Percentiles rank a stretch among this genome's conserved stretches.
Conservation (phyloP, 2,797 vertebrate genomes). For the Gallirallus australis region DNA sequence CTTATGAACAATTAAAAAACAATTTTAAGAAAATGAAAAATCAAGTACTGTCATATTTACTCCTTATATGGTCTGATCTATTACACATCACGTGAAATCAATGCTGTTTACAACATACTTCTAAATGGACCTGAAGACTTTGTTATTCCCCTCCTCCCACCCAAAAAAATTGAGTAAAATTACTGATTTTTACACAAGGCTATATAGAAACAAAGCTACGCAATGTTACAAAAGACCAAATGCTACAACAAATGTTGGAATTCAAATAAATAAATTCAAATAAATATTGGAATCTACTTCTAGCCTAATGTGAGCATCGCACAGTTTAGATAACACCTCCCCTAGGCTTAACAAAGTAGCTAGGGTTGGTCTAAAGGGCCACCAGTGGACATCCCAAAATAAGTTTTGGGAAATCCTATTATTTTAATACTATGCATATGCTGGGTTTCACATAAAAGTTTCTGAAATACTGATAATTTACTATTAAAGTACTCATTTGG, state of each 20-base stretch:
- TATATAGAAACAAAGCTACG: background rate
- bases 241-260: background rate
- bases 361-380: background rate
- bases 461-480: background rate
- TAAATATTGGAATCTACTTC: background rate
- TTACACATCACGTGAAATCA: background rate
- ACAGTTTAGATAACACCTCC: background rate
- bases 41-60: background rate
- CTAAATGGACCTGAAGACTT: background rate
- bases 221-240: background rate
- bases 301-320: background rate
- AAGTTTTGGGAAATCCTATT: background rate
- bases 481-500: background rate
- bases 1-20: conserved; percentile 4
- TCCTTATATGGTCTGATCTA: background rate
- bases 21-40: conserved; percentile 32
- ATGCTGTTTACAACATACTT: background rate
- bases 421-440: background rate
- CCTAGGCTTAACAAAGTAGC: background rate
- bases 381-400: background rate
- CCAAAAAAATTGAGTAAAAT: background rate
- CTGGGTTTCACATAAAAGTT: background rate
- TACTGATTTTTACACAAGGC: background rate
- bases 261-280: background rate
- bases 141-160: rapidly evolving